Evolutionary conservation across 2,888 invertebrate genomes (phyloP), one percentile per base, ranked within the genome.

Genomic region (Horisme vitalbata): DNA sequence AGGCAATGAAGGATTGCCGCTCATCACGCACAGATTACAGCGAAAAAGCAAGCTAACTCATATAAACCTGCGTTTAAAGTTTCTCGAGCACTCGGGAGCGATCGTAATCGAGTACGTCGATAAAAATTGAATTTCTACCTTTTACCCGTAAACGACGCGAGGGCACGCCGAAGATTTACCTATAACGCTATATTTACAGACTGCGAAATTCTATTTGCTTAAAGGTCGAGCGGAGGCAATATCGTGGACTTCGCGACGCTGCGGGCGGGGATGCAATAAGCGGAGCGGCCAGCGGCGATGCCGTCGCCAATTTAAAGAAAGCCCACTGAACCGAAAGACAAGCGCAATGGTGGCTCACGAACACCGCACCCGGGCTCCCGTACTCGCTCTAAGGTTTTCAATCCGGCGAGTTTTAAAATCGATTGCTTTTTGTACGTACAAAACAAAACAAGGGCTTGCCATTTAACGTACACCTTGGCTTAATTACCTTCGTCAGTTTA

Each of bases 271-370:
- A 81, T 83, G 88, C 87, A 88, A 89, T 88, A 88, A 88, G 83
- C 82, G 81, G 79, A 77, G 83, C 83, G 87, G 80, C 80, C 79
- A 83, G 83, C 79, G 72, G 64, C 79, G 72, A 74, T 79, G 81
- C 86, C 86, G 81, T 86, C 88, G 88, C 86, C 90, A 90, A 90
- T 90, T 90, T 90, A 90, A 90, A 90, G 90, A 90, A 90, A 90
- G 87, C 89, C 86, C 90, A 90, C 75, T 90, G 90, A 90, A 90
- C 89, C 83, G 90, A 87, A 90, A 90, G 89, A 87, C 88, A 90
- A 90, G 90, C 89, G 89, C 87, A 90, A 86, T 88, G 90, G 87
- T 83, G 88, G 89, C 87, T 84, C 85, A 80, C 82, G 77, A 82
- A 72, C 82, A 67, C 73, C 75, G 71, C 76, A 68, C 79, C 80